These are phyloP conservation scores for Agrilus planipennis DNA, from an alignment of 1,140 invertebrate species.

Conservation along the genomic window DNA sequence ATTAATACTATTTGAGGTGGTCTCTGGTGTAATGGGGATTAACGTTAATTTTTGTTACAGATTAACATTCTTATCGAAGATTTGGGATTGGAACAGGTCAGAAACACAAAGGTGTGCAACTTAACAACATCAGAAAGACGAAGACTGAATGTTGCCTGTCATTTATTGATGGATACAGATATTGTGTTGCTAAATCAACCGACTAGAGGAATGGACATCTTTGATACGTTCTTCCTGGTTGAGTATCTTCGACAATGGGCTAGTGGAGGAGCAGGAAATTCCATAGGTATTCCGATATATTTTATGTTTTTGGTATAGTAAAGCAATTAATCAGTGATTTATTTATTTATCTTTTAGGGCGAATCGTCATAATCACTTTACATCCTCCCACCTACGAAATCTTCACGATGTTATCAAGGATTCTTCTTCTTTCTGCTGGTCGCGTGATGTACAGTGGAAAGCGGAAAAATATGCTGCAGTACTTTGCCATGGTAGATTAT, in stretches of 20 bases:
- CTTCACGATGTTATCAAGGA: constrained; percentile 83
- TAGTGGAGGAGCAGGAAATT: constrained; percentile 45
- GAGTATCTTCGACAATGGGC: constrained; percentile 93
- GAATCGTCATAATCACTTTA: constrained; percentile 82
- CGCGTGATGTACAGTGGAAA: constrained; percentile 83
- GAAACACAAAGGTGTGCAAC: constrained; percentile 60
- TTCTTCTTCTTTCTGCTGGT: constrained; percentile 77
- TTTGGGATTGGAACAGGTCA: constrained; percentile 74
- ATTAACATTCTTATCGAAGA: constrained; percentile 81
- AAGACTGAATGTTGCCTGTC: constrained; percentile 76
- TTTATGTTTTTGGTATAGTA: not conserved
- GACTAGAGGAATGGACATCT: constrained; percentile 88
- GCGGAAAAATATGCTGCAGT: constrained; percentile 78
- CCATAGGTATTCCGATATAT: constrained; percentile 22
- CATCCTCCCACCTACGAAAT: constrained; percentile 94
- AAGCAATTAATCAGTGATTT: not conserved
- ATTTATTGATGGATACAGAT: constrained; percentile 71
- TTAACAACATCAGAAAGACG: constrained; percentile 78
- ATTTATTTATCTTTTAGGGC: constrained; percentile 26
- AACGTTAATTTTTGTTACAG: constrained; percentile 36
- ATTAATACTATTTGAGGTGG: not conserved
- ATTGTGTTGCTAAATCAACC: constrained; percentile 80
- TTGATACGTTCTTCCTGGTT: constrained; percentile 89
- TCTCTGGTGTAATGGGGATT: not conserved
- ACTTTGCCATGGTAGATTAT: constrained; percentile 88